Evolutionary conservation across 2,888 invertebrate species (phyloP), one percentile per base, ranked within the genome.

Genomic region (Cyaniris semiargus): DNA sequence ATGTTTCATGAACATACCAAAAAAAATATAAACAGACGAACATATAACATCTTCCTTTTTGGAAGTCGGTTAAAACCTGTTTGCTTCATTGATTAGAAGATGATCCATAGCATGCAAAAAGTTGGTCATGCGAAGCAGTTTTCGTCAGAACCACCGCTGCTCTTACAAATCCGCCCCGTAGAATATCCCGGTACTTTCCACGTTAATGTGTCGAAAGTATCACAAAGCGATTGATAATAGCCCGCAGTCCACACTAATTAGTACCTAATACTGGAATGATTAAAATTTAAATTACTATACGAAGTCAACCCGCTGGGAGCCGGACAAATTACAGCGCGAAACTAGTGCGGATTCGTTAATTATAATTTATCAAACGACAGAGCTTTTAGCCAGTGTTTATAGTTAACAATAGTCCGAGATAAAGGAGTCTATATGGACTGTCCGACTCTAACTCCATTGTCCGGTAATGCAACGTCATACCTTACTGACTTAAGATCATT

Each of bases 361-460:
- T 74, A 74, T 31, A 74, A 74, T 74, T 74, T 74, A 74, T 74
- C 74, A 74, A 74, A 44, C 76, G 60, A 76, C 76, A 72, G 34
- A 89, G 89, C 91, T 90, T 90, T 91, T 87, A 90, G 85, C 86
- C 86, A 89, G 88, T 89, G 87, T 89, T 89, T 87, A 85, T 85
- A 66, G 66, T 66, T 66, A 90, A 90, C 89, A 89, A 90, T 89
- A 84, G 86, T 74, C 80, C 83, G 88, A 88, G 90, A 90, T 90
- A 90, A 88, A 89, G 88, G 87, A 85, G 84, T 86, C 84, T 85
- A 87, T 88, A 80, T 80, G 79, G 87, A 76, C 87, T 87, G 60
- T 66, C 60, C 27, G 15, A 18, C 27, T 90, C 90, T 85, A 83
- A 85, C 81, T 78, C 89, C 81, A 88, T 91, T 91, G 91, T 91